phyloP scores from a whole-genome alignment of 2,888 invertebrate genomes.

The Diogma glabrata region DNA sequence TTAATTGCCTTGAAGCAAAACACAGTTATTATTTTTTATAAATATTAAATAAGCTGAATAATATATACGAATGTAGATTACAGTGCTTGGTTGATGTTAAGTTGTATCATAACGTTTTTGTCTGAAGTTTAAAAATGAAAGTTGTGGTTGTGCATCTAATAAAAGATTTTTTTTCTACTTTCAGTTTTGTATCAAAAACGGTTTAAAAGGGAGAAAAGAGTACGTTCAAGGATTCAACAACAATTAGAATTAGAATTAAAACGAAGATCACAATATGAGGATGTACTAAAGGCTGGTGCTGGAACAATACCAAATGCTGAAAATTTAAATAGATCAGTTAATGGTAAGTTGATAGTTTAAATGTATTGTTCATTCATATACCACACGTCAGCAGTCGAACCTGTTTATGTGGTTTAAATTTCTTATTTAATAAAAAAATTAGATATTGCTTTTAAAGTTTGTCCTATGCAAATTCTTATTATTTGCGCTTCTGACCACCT shows the following conservation, averaged over 20 bases:
- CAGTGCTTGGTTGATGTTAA: background rate
- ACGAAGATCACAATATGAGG: conserved; percentile 66
- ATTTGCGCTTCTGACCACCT: too few species aligned
- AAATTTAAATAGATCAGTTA: conserved; percentile 59
- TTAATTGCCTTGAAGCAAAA: conserved; percentile 5
- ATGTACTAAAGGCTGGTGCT: conserved; percentile 66
- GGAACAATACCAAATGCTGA: conserved; percentile 42
- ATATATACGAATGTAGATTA: background rate
- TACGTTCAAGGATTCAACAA: conserved; percentile 71
- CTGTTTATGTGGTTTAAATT: too few species aligned
- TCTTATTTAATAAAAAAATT: too few species aligned
- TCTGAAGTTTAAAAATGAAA: too few species aligned
- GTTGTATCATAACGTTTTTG: background rate
- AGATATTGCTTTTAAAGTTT: too few species aligned
- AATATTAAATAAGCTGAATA: conserved; percentile 3
- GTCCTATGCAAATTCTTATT: too few species aligned
- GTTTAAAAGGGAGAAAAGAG: conserved; percentile 75
- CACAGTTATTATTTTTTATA: conserved; percentile 5
- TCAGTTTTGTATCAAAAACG: conserved; percentile 82
- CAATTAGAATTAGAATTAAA: conserved; percentile 73
- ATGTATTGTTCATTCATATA: too few species aligned
- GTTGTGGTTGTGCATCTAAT: too few species aligned
- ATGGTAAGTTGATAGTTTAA: conserved; percentile 62
- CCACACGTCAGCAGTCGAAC: too few species aligned
- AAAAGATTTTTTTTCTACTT: conserved; percentile 29